A percentile compares a stretch with the other conserved stretches of the same genome.
Conservation (phyloP, 2,797 vertebrate species). For the Anguilla obscura region DNA sequence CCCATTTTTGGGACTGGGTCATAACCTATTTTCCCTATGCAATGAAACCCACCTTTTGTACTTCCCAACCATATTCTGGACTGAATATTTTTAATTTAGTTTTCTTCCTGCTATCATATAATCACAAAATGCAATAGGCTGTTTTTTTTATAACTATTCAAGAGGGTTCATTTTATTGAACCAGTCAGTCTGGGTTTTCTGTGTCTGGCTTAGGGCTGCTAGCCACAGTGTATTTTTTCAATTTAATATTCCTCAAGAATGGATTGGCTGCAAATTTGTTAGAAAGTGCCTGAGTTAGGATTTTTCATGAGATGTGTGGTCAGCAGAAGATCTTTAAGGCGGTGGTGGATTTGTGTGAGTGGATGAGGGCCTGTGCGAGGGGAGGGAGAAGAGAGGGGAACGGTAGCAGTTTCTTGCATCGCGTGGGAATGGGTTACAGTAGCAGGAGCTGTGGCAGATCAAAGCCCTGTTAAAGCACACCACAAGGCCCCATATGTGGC, state of each 20-base stretch:
- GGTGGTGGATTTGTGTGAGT: conserved; percentile 53
- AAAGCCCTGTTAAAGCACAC: conserved; percentile 65
- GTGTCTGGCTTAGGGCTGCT: conserved; percentile 55
- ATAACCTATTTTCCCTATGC: not conserved
- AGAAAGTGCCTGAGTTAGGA: conserved; percentile 68
- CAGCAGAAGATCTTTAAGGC: conserved; percentile 30
- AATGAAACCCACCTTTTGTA: not conserved
- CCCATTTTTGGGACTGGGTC: not conserved
- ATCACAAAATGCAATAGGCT: not conserved
- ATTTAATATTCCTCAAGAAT: conserved; percentile 58
- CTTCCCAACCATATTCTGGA: not conserved
- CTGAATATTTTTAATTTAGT: not conserved
- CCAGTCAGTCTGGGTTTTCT: conserved; percentile 35
- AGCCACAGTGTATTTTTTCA: conserved; percentile 26
- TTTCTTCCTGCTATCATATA: not conserved
- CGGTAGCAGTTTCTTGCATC: not conserved
- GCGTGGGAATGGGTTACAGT: conserved; percentile 15
- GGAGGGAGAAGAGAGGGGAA: conserved; percentile 55
- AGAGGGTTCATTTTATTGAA: conserved; percentile 56
- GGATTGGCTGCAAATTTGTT: conserved; percentile 64
- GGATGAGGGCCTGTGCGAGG: conserved; percentile 39
- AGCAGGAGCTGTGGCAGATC: conserved; percentile 63
- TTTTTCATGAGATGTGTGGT: conserved; percentile 27
- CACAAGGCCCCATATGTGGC: conserved; percentile 60
- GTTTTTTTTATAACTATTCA: not conserved